Evolutionary conservation across 2,888 invertebrate genomes (phyloP).

Genomic region (Pyrocoelia pectoralis): DNA sequence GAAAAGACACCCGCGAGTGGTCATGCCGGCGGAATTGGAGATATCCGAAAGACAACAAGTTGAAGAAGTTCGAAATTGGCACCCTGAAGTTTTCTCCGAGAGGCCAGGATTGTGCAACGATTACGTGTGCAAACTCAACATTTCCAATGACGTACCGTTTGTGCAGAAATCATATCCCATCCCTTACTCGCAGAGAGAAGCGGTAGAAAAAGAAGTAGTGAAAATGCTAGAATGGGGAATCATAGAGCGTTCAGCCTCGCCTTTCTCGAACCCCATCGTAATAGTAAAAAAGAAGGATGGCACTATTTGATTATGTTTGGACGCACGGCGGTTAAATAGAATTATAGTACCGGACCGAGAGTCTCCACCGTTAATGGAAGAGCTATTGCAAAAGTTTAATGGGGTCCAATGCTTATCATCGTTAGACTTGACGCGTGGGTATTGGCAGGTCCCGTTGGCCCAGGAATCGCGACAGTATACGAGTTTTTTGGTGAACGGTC

Average conservation of each 20-base stretch:
- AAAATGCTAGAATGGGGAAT: slow-evolving; percentile 19
- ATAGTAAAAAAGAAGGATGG: slow-evolving; percentile 11
- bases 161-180: slow-evolving; percentile 18
- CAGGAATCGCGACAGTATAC: slow-evolving; percentile 38
- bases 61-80: neutral
- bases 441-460: slow-evolving; percentile 42
- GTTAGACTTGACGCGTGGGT: slow-evolving; percentile 41
- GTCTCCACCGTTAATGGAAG: slow-evolving; percentile 8
- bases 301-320: slow-evolving; percentile 10
- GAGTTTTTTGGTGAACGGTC: slow-evolving; percentile 38
- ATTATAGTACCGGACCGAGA: slow-evolving; percentile 22
- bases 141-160: neutral
- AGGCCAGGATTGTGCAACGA: neutral
- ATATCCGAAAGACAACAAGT: neutral
- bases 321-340: slow-evolving; percentile 13
- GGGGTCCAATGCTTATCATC: neutral
- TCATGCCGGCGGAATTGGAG: neutral
- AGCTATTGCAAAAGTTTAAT: neutral
- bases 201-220: slow-evolving; percentile 15
- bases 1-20: neutral
- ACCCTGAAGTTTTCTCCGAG: neutral
- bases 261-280: slow-evolving; percentile 20
- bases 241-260: slow-evolving; percentile 18
- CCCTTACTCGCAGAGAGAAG: slow-evolving; percentile 11
- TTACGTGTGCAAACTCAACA: neutral